Conservation (phyloP, 2,797 vertebrate genomes). For the Urophycis tenuis region DNA sequence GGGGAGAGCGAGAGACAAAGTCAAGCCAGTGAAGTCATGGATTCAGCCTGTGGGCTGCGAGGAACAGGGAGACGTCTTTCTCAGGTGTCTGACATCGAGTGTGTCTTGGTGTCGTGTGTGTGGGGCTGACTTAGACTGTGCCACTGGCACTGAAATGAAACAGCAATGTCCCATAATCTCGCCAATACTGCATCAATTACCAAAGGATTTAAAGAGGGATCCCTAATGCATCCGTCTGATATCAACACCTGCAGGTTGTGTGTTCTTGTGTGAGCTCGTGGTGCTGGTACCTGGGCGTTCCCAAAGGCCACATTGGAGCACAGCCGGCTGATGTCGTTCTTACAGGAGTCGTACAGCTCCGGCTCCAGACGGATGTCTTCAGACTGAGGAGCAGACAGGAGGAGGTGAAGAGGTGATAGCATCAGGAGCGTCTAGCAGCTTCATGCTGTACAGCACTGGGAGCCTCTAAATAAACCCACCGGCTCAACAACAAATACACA, state of each 20-base stretch:
- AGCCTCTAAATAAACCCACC: not conserved
- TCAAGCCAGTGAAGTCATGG: no score
- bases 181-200: not conserved
- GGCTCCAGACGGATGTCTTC: constrained; percentile 96
- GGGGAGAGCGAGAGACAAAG: no score
- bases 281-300: constrained; percentile 81
- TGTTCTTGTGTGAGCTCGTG: no score
- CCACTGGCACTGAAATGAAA: no score
- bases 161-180: not conserved
- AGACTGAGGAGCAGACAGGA: constrained; percentile 50
- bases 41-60: not conserved
- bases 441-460: not conserved
- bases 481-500: not conserved
- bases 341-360: constrained; percentile 88
- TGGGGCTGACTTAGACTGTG: no score
- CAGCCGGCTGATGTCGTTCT: constrained; percentile 81
- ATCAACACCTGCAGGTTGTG: no score
- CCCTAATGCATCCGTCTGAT: no score
- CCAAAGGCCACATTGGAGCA: constrained; percentile 87
- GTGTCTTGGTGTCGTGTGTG: no score
- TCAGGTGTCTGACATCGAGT: not conserved
- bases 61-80: not conserved
- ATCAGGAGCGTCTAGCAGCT: not conserved
- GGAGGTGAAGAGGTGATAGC: not conserved
- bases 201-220: no score